These are phyloP conservation scores for Magallana gigas DNA, from an alignment of 1,140 invertebrate genomes.

Conservation along the genomic window DNA sequence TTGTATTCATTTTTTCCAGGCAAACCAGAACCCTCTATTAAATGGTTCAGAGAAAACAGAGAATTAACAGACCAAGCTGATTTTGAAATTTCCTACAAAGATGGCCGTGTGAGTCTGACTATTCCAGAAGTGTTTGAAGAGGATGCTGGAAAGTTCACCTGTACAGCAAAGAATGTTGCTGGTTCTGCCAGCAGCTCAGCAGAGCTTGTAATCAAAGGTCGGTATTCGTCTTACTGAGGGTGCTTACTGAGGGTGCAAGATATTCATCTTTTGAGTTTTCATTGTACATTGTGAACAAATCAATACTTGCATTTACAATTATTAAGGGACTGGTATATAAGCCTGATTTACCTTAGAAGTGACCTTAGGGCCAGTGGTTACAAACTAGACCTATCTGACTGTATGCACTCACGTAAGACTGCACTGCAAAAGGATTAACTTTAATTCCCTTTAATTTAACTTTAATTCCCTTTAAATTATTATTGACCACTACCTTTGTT, in stretches of 20 bases:
- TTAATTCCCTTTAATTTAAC: slow-evolving; percentile 9
- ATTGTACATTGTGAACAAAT: too few species aligned
- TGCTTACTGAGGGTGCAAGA: too few species aligned
- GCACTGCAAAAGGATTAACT: not conserved
- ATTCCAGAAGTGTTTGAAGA: slow-evolving; percentile 85
- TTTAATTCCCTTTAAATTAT: slow-evolving; percentile 5
- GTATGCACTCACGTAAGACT: not conserved
- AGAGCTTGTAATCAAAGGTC: slow-evolving; percentile 82
- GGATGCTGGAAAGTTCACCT: slow-evolving; percentile 95
- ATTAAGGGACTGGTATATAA: too few species aligned
- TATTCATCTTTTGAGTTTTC: not conserved
- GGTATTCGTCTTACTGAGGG: slow-evolving; percentile 32
- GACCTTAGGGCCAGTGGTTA: not conserved
- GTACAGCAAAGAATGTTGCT: slow-evolving; percentile 92
- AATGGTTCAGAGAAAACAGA: slow-evolving; percentile 98
- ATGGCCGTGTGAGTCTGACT: slow-evolving; percentile 81
- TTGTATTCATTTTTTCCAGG: slow-evolving; percentile 78
- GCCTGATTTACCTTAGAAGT: not conserved
- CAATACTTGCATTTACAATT: too few species aligned
- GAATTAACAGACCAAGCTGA: slow-evolving; percentile 73
- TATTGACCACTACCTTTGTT: not conserved
- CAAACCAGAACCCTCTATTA: slow-evolving; percentile 96
- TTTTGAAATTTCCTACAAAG: slow-evolving; percentile 76
- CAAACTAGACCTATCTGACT: not conserved
- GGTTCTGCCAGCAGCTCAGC: slow-evolving; percentile 86